phyloP scores from a whole-genome alignment of 2,113 vertebrate genomes.

The Anhinga anhinga region DNA sequence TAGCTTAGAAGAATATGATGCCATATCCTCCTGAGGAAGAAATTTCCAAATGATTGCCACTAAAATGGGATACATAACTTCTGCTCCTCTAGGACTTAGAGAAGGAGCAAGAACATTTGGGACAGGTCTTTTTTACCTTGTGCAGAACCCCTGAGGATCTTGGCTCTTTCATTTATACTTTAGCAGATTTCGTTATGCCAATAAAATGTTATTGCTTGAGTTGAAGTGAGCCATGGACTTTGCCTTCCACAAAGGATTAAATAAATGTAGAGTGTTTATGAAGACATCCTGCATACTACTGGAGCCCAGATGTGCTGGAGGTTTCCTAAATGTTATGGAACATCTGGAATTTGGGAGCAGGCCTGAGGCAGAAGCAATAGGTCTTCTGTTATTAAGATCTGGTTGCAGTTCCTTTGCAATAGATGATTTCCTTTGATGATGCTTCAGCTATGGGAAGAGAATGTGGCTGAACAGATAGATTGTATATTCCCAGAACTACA shows the following conservation, averaged over 20 bases:
- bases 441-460: not conserved
- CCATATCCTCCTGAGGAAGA: not conserved
- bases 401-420: not conserved
- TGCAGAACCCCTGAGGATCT: not conserved
- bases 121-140: not conserved
- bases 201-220: not conserved
- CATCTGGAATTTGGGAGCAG: not conserved
- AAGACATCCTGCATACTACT: not conserved
- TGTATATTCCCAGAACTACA: not conserved
- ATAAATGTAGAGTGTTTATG: not conserved
- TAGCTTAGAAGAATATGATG: not conserved
- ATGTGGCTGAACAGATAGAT: not conserved
- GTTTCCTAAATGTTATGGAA: not conserved
- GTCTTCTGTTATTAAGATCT: not conserved
- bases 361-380: not conserved
- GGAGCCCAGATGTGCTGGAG: not conserved
- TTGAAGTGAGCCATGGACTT: not conserved
- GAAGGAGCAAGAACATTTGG: not conserved
- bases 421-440: not conserved
- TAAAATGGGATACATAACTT: not conserved
- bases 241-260: not conserved
- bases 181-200: not conserved
- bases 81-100: not conserved
- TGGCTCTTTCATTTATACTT: not conserved
- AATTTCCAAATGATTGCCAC: not conserved